Evolutionary conservation across 2,888 invertebrate genomes (phyloP).

Genomic region (Resseliella maxima): DNA sequence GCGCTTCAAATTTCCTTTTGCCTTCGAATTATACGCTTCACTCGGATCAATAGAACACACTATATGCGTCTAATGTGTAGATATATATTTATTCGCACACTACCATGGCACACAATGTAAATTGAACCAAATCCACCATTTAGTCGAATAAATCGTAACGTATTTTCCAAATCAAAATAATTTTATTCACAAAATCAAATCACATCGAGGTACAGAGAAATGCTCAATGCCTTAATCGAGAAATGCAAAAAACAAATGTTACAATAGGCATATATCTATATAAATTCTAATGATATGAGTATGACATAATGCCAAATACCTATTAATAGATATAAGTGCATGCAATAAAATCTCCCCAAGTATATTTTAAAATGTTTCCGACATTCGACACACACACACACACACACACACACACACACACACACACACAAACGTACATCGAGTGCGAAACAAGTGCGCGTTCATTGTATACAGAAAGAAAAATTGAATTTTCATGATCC

Average conservation of each 20-base stretch:
- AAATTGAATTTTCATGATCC: conserved; percentile 26
- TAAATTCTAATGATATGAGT: conserved; percentile 22
- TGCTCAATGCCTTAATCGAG: background rate
- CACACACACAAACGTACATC: background rate
- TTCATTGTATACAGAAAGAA: background rate
- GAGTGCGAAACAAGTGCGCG: background rate
- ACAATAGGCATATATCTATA: background rate
- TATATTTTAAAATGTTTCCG: conserved; percentile 19
- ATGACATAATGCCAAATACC: conserved; percentile 26
- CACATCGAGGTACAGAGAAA: background rate
- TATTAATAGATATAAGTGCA: background rate
- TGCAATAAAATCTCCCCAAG: conserved; percentile 49
- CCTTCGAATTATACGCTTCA: conserved; percentile 38
- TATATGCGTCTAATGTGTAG: background rate
- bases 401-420: too few species aligned
- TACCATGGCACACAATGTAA: background rate
- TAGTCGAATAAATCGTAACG: conserved; percentile 47
- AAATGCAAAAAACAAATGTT: background rate
- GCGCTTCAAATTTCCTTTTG: conserved; percentile 22
- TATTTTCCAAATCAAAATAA: background rate
- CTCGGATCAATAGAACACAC: background rate
- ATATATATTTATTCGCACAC: background rate
- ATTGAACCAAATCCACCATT: conserved; percentile 46
- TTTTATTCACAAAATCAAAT: conserved; percentile 15
- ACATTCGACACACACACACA: background rate